Evolutionary conservation across 2,888 invertebrate genomes (phyloP).

Genomic region (Brachypalpus laphriformis): DNA sequence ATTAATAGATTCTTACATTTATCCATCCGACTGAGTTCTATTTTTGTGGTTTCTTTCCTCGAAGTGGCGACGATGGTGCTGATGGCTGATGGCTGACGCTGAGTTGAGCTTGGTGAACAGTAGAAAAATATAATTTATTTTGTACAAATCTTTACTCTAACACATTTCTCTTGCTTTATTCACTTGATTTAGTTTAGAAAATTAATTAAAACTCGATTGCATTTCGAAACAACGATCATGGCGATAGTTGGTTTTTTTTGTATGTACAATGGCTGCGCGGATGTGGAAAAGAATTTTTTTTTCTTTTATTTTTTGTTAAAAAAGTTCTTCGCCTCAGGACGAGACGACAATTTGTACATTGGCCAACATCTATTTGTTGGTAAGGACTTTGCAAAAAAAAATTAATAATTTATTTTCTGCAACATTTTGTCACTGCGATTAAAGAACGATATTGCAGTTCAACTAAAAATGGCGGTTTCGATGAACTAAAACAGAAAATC

Average conservation of each 20-base stretch:
- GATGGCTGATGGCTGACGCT: constrained; percentile 22
- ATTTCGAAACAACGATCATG: constrained; percentile 42
- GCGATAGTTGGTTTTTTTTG: constrained; percentile 15
- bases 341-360: constrained; percentile 50
- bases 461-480: constrained; percentile 71
- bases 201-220: constrained; percentile 35
- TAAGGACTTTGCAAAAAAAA: constrained; percentile 27
- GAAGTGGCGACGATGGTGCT: background rate
- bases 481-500: constrained; percentile 68
- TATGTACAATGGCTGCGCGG: constrained; percentile 68
- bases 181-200: constrained; percentile 52
- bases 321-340: constrained; percentile 45
- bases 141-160: constrained; percentile 45
- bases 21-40: constrained; percentile 21
- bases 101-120: constrained; percentile 44
- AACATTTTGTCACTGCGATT: constrained; percentile 57
- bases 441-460: constrained; percentile 45
- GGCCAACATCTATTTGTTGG: constrained; percentile 46
- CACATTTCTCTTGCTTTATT: constrained; percentile 51
- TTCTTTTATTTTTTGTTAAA: constrained; percentile 23
- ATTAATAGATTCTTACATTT: constrained; percentile 42
- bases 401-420: constrained; percentile 30
- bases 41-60: constrained; percentile 42
- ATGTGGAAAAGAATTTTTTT: constrained; percentile 41
- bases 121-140: constrained; percentile 54